A percentile compares a stretch with the other conserved stretches of the same genome.
Conservation (phyloP, 2,797 vertebrate genomes). For the Hydrocynus forskahlii region DNA sequence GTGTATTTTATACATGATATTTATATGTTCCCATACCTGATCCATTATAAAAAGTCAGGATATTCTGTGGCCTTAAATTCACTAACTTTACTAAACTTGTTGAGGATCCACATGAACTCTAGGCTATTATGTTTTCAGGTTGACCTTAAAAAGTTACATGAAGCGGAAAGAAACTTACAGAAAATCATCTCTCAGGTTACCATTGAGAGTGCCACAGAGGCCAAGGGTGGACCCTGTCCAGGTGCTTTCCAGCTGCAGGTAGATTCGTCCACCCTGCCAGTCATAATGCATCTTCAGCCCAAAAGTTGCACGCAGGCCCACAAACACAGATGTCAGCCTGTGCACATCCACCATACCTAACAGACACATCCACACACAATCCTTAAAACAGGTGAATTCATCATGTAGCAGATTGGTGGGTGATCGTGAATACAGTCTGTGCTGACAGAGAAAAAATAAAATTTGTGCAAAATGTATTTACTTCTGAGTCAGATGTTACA, state of each 20-base stretch:
- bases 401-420: not conserved
- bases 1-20: too few species aligned
- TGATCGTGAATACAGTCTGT: not conserved
- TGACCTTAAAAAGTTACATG: conserved; percentile 16
- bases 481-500: too few species aligned
- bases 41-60: too few species aligned
- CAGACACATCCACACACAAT: conserved; percentile 21
- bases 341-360: conserved; percentile 85
- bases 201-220: conserved; percentile 96
- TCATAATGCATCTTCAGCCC: conserved; percentile 91
- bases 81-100: too few species aligned
- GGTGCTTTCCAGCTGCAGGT: conserved; percentile 85
- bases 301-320: conserved; percentile 86
- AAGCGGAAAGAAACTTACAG: conserved; percentile 82
- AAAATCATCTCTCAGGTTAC: conserved; percentile 97
- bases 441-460: not conserved
- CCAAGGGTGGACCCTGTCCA: conserved; percentile 92
- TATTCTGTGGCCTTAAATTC: too few species aligned
- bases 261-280: conserved; percentile 87
- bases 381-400: not conserved
- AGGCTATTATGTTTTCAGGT: too few species aligned
- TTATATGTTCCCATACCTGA: too few species aligned
- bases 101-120: too few species aligned
- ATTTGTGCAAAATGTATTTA: not conserved
- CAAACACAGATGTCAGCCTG: conserved; percentile 91